A percentile compares a stretch with the other conserved stretches of the same genome.
Evolutionary conservation across 2,888 invertebrate species (phyloP).

Genomic region (Pristionchus fissidentatus): DNA sequence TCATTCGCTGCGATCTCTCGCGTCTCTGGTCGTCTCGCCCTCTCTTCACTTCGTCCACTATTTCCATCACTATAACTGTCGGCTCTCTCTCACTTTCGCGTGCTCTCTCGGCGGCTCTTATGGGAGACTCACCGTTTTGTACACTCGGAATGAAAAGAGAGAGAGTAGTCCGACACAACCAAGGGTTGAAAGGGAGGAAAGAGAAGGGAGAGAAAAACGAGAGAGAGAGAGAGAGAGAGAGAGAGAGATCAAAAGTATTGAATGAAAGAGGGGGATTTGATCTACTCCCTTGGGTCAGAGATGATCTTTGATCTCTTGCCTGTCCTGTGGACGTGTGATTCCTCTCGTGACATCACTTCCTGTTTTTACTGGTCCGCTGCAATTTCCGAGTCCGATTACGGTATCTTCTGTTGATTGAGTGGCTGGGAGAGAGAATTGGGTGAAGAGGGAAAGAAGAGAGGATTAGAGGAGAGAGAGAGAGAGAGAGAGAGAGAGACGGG

Average conservation of each 20-base stretch:
- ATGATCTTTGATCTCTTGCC: too few relatives aligned
- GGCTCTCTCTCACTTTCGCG: not conserved
- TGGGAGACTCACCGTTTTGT: slow-evolving; percentile 41
- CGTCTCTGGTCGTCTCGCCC: not conserved
- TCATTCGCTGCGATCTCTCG: not conserved
- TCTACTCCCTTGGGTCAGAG: not conserved
- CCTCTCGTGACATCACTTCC: too few relatives aligned
- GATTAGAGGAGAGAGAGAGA: slow-evolving; percentile 21
- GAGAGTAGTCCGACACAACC: not conserved
- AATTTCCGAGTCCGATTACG: too few relatives aligned
- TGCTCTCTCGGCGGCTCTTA: slow-evolving; percentile 10
- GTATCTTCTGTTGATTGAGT: slow-evolving; percentile 20
- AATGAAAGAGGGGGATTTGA: not conserved
- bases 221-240: too few relatives aligned
- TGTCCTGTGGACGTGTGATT: too few relatives aligned
- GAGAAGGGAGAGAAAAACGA: not conserved
- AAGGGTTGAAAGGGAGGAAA: not conserved
- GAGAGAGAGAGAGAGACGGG: not conserved
- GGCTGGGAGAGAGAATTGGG: slow-evolving; percentile 22
- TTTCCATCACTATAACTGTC: not conserved
- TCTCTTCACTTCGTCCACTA: not conserved
- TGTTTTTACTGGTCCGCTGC: too few relatives aligned
- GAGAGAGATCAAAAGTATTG: not conserved
- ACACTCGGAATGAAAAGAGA: slow-evolving; percentile 31
- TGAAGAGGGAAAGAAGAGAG: too few relatives aligned